Conservation (phyloP, 2,888 invertebrate species). For the Campoletis raptor region DNA sequence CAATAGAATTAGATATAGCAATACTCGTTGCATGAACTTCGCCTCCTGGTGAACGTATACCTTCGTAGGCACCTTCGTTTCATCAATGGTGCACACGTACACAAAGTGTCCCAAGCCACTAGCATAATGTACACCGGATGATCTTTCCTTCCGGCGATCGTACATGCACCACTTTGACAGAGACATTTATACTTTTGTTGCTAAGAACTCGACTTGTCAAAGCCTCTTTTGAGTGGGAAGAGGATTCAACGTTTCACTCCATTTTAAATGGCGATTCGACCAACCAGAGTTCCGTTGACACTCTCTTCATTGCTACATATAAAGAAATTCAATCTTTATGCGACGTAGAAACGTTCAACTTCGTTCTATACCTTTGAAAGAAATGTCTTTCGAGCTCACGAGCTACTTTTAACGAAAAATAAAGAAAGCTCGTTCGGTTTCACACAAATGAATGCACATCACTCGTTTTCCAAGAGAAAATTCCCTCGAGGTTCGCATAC, state of each 20-base stretch:
- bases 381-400: not conserved
- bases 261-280: not conserved
- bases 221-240: conserved; percentile 5
- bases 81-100: conserved; percentile 62
- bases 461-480: conserved; percentile 9
- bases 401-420: not conserved
- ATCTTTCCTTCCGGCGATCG: conserved; percentile 65
- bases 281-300: not conserved
- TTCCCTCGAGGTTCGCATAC: conserved; percentile 7
- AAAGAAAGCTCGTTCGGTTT: conserved; percentile 7
- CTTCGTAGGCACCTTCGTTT: conserved; percentile 43
- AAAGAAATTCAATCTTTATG: not conserved
- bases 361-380: not conserved
- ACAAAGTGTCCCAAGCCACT: conserved; percentile 37
- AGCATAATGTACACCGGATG: conserved; percentile 53
- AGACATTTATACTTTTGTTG: conserved; percentile 33
- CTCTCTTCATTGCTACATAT: not conserved
- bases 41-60: conserved; percentile 52
- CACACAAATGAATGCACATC: conserved; percentile 30
- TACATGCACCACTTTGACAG: conserved; percentile 43
- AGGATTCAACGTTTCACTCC: conserved; percentile 11
- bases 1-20: conserved; percentile 44
- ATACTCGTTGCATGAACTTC: conserved; percentile 17
- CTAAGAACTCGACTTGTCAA: conserved; percentile 37
- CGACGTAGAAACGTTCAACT: not conserved